phyloP scores from a whole-genome alignment of 2,888 invertebrate genomes.

The Apodemia duryi region DNA sequence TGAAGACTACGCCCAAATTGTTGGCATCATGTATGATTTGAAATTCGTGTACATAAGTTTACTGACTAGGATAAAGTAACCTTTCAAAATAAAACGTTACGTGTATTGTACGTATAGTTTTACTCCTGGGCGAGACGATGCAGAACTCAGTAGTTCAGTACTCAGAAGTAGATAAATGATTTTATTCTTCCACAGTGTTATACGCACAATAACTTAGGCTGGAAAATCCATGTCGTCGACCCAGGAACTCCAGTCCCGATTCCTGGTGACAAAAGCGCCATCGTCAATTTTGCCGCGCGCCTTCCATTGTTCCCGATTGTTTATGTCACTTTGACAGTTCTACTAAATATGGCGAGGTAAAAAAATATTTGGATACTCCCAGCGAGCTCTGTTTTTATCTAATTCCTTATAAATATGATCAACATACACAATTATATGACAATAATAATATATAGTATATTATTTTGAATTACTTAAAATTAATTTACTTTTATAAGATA shows the following conservation, averaged over 20 bases:
- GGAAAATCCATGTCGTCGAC: slow-evolving; percentile 94
- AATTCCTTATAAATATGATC: background rate
- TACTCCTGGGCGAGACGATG: no score
- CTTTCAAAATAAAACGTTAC: no score
- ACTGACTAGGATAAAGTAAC: no score
- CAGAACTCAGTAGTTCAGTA: no score
- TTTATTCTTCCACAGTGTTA: slow-evolving; percentile 83
- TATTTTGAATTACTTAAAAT: no score
- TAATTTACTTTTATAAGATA: no score
- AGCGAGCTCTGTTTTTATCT: slow-evolving; percentile 38
- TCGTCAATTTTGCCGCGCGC: slow-evolving; percentile 36
- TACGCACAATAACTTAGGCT: slow-evolving; percentile 93
- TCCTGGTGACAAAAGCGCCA: slow-evolving; percentile 45
- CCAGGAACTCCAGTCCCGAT: slow-evolving; percentile 74
- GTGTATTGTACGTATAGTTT: no score
- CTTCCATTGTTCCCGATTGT: slow-evolving; percentile 29
- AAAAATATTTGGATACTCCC: slow-evolving; percentile 39
- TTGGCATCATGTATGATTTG: no score
- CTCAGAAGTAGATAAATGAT: slow-evolving; percentile 18
- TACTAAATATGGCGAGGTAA: slow-evolving; percentile 39
- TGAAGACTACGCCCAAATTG: no score
- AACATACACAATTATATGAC: slow-evolving; percentile 14
- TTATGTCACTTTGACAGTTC: slow-evolving; percentile 38
- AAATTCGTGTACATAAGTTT: no score
- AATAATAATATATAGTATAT: slow-evolving; percentile 10